Evolutionary conservation across 2,888 invertebrate species (phyloP).

Genomic region (Cosmia trapezina): DNA sequence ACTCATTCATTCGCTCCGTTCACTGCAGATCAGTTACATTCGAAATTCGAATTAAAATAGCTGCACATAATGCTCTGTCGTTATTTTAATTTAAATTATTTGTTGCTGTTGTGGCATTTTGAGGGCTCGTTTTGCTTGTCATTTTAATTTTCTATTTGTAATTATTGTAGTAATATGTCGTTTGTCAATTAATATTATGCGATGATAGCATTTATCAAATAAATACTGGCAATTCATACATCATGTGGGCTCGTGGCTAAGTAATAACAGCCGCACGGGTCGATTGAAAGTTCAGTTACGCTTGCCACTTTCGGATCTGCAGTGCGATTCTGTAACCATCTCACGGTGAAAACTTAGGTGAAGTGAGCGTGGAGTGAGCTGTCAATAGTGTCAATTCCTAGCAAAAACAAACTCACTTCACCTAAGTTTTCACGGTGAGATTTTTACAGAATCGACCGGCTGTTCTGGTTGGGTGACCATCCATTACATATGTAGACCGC

Average conservation of each 20-base stretch:
- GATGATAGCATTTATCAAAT: background rate
- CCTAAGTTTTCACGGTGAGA: too few relatives aligned
- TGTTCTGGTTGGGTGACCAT: background rate
- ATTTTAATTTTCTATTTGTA: background rate
- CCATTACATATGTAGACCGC: background rate
- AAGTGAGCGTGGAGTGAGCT: too few relatives aligned
- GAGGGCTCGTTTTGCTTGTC: background rate
- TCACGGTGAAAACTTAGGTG: too few relatives aligned
- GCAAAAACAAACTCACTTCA: too few relatives aligned
- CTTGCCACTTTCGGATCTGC: background rate
- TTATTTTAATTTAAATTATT: slow-evolving; percentile 42
- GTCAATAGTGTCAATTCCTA: too few relatives aligned
- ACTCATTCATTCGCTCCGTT: slow-evolving; percentile 40
- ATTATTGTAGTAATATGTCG: background rate
- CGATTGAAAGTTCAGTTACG: background rate
- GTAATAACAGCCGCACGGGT: too few relatives aligned
- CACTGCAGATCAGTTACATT: slow-evolving; percentile 50
- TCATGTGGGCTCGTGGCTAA: background rate
- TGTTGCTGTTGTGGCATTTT: background rate
- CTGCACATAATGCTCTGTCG: slow-evolving; percentile 33
- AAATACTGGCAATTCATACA: background rate
- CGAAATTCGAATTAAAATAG: slow-evolving; percentile 48
- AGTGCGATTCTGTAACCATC: too few relatives aligned
- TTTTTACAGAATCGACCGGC: too few relatives aligned
- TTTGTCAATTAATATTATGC: background rate